Evolutionary conservation across 37 sponge, comb jelly and placozoan genomes (phyloP), one percentile per base, ranked within the genome.

Genomic region (Eunapius fragilis): DNA sequence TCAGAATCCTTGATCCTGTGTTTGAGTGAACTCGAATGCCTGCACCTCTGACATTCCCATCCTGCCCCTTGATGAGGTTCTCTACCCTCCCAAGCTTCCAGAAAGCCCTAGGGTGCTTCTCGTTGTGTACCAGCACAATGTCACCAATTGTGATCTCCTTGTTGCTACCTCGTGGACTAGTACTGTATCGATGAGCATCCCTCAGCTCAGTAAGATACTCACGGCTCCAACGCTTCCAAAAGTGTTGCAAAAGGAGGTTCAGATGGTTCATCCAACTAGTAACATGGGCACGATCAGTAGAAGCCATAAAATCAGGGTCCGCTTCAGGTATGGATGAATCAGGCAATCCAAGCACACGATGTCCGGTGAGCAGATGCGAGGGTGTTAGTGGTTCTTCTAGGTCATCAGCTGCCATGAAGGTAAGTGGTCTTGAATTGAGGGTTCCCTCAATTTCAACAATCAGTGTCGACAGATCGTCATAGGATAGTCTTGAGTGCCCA

Each of bases 311-410:
- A 33, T 76, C 77, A 6, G 41, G 41, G 41, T 41, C 41, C 6
- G 6, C 41, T 41, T 41, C 41, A 41, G 6, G 41, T 41, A 41
- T 41, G 41, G 41, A 41, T 41, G 41, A 41, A 41, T 41, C 41
- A 6, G 41, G 41, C 41, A 41, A 41, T 41, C 41, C 41, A 41
- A 41, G 28, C 72, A 71, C 28, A 28, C 72, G 72, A 41, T 41
- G 41, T 41, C 41, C 41, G 6, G 41, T 41, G 41, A 41, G 41
- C 41, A 41, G 41, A 41, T n/a, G 82, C 0, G 89, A 76, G 24
- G 89, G 89, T 9, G 84, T 88, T 31, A 88, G 34, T 23, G 89
- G 89, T 35, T 76, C 78, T 37, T 88, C 84, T 24, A 70, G 32
- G 72, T 83, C 84, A 45, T 83, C 89, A 27, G 36, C 25, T 25